Conservation (phyloP, 2,113 vertebrate species). For the Chloropsis hardwickii region DNA sequence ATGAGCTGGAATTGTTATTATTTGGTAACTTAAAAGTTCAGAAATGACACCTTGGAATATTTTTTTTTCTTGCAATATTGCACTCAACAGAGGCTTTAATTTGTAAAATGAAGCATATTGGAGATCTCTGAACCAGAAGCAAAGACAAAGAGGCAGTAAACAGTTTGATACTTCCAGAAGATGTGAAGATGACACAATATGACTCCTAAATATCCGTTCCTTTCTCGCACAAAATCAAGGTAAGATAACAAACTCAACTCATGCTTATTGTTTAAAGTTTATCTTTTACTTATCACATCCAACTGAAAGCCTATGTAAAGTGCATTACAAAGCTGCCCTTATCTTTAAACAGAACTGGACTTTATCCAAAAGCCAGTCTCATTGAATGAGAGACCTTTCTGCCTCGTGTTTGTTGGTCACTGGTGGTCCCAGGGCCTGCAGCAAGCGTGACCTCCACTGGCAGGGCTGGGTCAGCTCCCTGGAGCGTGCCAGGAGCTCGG, state of each 20-base stretch:
- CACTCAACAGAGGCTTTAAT: background rate
- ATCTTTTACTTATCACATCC: background rate
- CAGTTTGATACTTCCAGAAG: background rate
- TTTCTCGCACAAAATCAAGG: background rate
- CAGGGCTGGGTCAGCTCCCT: background rate
- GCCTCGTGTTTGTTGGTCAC: background rate
- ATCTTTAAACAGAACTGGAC: background rate
- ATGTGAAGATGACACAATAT: background rate
- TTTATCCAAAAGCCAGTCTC: background rate
- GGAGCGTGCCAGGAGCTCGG: rapidly evolving
- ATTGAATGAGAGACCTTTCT: background rate
- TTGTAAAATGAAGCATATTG: background rate
- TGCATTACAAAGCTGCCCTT: background rate
- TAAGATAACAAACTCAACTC: background rate
- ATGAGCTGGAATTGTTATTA: background rate
- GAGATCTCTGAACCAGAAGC: background rate
- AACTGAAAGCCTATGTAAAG: background rate
- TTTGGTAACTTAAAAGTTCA: background rate
- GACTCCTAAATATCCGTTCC: background rate
- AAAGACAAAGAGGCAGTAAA: background rate
- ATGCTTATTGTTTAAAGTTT: background rate
- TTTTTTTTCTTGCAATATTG: background rate
- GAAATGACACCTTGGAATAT: background rate
- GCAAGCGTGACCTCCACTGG: background rate
- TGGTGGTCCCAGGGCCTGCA: background rate